phyloP scores from a whole-genome alignment of 2,888 invertebrate genomes.

The Altica lythri region DNA sequence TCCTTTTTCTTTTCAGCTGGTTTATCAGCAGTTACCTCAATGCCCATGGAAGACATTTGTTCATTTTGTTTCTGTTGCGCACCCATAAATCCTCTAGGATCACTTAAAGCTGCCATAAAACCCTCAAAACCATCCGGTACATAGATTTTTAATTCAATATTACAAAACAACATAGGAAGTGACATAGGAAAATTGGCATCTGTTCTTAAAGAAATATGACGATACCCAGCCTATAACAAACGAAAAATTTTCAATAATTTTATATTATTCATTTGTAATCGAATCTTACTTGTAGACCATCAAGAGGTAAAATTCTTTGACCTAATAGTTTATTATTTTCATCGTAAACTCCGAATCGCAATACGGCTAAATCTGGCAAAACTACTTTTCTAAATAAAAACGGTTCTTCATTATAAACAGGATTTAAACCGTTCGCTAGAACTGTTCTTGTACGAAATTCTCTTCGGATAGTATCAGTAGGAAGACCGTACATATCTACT shows the following conservation, averaged over 20 bases:
- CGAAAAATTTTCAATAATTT: background rate
- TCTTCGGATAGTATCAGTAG: slow-evolving; percentile 97
- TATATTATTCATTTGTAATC: background rate
- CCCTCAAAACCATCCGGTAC: slow-evolving; percentile 99
- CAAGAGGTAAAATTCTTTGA: slow-evolving; percentile 95
- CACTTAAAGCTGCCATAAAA: slow-evolving; percentile 96
- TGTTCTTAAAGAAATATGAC: slow-evolving; percentile 95
- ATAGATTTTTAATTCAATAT: slow-evolving; percentile 98
- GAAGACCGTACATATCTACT: slow-evolving; percentile 96
- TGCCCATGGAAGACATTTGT: slow-evolving; percentile 95
- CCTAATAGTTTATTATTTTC: slow-evolving; percentile 92
- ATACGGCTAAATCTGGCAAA: slow-evolving; percentile 94
- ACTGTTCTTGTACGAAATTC: slow-evolving; percentile 97
- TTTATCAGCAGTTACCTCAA: slow-evolving; percentile 63
- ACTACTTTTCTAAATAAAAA: slow-evolving; percentile 99
- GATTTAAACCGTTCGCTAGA: slow-evolving; percentile 97
- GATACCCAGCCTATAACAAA: slow-evolving; percentile 83
- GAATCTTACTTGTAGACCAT: slow-evolving; percentile 69
- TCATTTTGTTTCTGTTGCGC: slow-evolving; percentile 85
- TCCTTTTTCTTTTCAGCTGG: slow-evolving; percentile 69
- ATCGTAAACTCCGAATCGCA: slow-evolving; percentile 98
- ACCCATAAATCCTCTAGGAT: slow-evolving; percentile 89
- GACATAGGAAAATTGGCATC: slow-evolving; percentile 99
- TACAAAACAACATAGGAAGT: slow-evolving; percentile 97
- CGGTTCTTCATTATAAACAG: slow-evolving; percentile 98